phyloP scores from a whole-genome alignment of 2,113 vertebrate genomes.

The Terrapene triunguis region DNA sequence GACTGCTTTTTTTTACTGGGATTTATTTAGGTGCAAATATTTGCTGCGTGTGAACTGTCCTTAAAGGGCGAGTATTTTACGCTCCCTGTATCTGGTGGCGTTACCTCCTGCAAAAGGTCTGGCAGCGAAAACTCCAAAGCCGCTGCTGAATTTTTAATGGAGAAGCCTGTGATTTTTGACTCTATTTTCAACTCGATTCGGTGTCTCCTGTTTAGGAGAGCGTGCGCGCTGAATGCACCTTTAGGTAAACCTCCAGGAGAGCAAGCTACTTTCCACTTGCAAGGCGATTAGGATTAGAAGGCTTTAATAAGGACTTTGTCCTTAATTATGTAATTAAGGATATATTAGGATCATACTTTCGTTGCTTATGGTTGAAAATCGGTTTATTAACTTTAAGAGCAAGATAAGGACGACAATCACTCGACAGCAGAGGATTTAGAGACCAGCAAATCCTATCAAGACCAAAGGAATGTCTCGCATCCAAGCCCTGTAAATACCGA shows the following conservation, averaged over 20 bases:
- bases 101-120: no score
- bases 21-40: not conserved
- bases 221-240: not conserved
- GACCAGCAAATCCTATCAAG: slow-evolving; percentile 88
- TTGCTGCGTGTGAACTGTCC: no score
- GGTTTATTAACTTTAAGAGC: slow-evolving; percentile 86
- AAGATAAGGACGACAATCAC: slow-evolving; percentile 85
- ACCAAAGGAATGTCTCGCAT: slow-evolving; percentile 85
- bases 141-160: no score
- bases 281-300: slow-evolving; percentile 69
- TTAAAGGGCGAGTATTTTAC: no score
- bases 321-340: slow-evolving; percentile 77
- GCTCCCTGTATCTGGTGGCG: no score
- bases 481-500: slow-evolving; percentile 86
- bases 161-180: no score
- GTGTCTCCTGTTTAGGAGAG: not conserved
- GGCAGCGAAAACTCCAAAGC: no score
- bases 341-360: slow-evolving; percentile 75
- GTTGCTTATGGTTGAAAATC: slow-evolving; percentile 80
- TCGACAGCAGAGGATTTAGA: slow-evolving; percentile 91
- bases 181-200: no score
- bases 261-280: slow-evolving; percentile 61
- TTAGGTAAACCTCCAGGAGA: slow-evolving; percentile 29
- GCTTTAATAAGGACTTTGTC: slow-evolving; percentile 77
- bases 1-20: not conserved